Percentiles rank a stretch among this genome's conserved stretches.
Conservation (phyloP, 2,113 vertebrate species). For the Plestiodon gilberti region DNA sequence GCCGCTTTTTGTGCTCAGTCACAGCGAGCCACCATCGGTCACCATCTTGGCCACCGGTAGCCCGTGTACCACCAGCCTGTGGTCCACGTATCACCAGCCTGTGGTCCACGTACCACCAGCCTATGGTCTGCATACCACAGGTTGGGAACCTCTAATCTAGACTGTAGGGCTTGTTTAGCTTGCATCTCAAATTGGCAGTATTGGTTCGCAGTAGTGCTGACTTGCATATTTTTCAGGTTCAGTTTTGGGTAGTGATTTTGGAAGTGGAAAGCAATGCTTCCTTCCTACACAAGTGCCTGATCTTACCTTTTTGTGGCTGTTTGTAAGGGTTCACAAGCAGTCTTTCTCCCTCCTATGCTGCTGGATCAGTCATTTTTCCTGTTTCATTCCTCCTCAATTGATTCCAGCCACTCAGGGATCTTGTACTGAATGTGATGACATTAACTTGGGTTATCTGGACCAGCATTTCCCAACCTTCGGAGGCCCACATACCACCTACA, state of each 20-base stretch:
- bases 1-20: too few species aligned
- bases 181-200: background rate
- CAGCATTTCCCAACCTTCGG: too few species aligned
- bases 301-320: background rate
- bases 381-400: background rate
- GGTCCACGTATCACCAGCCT: too few species aligned
- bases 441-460: too few species aligned
- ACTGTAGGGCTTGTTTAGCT: background rate
- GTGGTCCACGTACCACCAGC: too few species aligned
- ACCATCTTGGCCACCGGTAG: too few species aligned
- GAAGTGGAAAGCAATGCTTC: background rate
- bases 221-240: background rate
- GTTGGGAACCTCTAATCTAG: too few species aligned
- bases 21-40: too few species aligned
- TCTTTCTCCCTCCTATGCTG: background rate
- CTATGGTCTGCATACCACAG: too few species aligned
- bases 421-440: background rate
- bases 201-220: background rate
- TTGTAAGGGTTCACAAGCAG: background rate
- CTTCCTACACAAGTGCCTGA: background rate
- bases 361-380: too few species aligned
- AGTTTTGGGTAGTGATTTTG: background rate
- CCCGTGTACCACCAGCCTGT: too few species aligned
- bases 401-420: background rate
- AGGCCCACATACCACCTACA: too few species aligned